phyloP scores from a whole-genome alignment of 2,888 invertebrate genomes.

The Andrena fulva region DNA sequence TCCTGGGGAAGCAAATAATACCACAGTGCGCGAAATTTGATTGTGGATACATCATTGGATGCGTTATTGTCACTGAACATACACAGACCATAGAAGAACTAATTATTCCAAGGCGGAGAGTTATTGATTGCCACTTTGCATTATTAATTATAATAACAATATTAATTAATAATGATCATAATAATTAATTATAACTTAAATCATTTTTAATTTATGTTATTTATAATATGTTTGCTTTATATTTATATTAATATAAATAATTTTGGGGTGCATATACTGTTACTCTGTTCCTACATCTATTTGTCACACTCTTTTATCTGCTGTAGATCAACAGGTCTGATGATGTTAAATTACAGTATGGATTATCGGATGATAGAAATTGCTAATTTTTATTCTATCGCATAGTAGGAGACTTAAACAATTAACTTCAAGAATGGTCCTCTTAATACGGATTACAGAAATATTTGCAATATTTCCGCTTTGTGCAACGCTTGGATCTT shows the following conservation, averaged over 20 bases:
- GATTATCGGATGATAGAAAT: not conserved
- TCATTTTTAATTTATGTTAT: too few relatives aligned
- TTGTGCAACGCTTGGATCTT: not conserved
- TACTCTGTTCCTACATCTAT: too few relatives aligned
- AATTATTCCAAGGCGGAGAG: too few relatives aligned
- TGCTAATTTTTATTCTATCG: not conserved
- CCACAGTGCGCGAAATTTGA: slow-evolving; percentile 8
- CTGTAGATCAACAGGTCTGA: not conserved
- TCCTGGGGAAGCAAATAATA: slow-evolving; percentile 25
- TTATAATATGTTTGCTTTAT: too few relatives aligned
- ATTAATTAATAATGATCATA: too few relatives aligned
- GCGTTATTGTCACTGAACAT: not conserved
- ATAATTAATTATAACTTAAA: too few relatives aligned
- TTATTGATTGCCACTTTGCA: too few relatives aligned
- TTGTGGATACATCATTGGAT: not conserved
- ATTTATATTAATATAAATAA: too few relatives aligned
- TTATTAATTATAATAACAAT: too few relatives aligned
- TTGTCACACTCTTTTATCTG: too few relatives aligned
- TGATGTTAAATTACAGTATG: not conserved
- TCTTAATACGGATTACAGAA: not conserved
- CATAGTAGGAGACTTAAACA: not conserved
- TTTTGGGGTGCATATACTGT: too few relatives aligned
- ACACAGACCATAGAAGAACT: not conserved
- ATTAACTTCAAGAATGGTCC: not conserved
- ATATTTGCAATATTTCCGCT: not conserved